These are phyloP conservation scores for Pseudopleuronectes americanus DNA, from an alignment of 2,797 vertebrate genomes.

Conservation along the genomic window DNA sequence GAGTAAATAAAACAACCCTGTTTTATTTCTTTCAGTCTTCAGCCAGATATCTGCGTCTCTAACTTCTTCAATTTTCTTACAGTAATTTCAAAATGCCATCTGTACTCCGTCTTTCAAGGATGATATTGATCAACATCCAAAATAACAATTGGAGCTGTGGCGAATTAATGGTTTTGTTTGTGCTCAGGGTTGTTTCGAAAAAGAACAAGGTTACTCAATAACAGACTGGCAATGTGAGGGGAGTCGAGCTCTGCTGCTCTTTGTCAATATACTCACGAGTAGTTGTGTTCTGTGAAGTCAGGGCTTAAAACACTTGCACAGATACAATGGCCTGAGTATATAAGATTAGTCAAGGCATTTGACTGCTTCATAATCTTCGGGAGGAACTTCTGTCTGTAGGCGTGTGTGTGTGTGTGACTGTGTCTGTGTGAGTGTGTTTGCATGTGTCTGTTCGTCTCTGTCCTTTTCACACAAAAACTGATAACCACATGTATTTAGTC, in stretches of 20 bases:
- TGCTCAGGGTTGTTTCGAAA: constrained; percentile 46
- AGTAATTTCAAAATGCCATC: constrained; percentile 23
- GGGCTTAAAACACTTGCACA: not conserved
- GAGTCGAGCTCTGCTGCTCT: constrained; percentile 22
- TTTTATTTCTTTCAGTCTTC: constrained; percentile 6
- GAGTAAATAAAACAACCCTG: not conserved
- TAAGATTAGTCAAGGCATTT: not conserved
- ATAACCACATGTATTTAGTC: too few relatives aligned
- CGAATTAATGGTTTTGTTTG: constrained; percentile 54
- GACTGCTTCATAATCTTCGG: too few relatives aligned
- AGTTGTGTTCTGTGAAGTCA: not conserved
- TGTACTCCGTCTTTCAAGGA: constrained; percentile 38
- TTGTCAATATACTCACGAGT: not conserved
- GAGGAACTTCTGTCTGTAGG: too few relatives aligned
- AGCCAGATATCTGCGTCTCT: constrained; percentile 13
- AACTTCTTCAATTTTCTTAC: constrained; percentile 26
- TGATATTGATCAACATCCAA: constrained; percentile 58
- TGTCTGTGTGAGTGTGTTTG: too few relatives aligned
- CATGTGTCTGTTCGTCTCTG: too few relatives aligned
- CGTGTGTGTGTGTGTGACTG: too few relatives aligned
- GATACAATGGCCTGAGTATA: not conserved
- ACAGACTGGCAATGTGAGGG: constrained; percentile 12
- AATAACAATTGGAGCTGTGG: constrained; percentile 45
- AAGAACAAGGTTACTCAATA: constrained; percentile 41
- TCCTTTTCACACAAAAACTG: too few relatives aligned